phyloP scores from a whole-genome alignment of 1,140 invertebrate genomes.

The Polypedilum vanderplanki region DNA sequence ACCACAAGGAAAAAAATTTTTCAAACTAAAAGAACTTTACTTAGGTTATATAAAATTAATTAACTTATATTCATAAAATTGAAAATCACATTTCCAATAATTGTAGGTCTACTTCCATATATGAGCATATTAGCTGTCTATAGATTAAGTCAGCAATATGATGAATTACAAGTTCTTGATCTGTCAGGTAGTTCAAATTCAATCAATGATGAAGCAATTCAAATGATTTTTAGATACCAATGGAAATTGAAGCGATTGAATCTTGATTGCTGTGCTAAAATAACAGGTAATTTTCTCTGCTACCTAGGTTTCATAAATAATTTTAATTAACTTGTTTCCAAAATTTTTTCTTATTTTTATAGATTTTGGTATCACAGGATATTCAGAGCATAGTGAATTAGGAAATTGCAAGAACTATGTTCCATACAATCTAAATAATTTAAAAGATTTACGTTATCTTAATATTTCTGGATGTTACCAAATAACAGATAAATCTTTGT shows the following conservation, averaged over 20 bases:
- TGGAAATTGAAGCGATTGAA: background rate
- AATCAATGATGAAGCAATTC: background rate
- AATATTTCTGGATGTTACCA: background rate
- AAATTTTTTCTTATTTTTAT: no score
- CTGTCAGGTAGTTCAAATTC: constrained; percentile 20
- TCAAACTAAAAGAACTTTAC: background rate
- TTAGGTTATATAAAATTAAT: background rate
- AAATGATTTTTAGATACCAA: constrained; percentile 22
- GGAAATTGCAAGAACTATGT: background rate
- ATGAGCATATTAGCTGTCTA: background rate
- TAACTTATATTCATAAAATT: no score
- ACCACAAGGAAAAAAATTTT: constrained; percentile 1
- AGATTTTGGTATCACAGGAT: background rate
- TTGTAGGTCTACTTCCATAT: background rate
- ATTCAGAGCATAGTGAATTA: background rate
- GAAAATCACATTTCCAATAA: no score
- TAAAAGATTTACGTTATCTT: background rate
- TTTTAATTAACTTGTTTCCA: no score
- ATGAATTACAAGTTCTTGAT: constrained; percentile 12
- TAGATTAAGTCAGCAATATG: constrained; percentile 10
- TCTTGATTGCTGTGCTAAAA: constrained; percentile 23
- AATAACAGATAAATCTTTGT: constrained; percentile 21
- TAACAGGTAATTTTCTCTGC: background rate
- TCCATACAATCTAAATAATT: background rate
- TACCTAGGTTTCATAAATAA: no score